Conservation (phyloP, 2,888 invertebrate genomes). For the Microchrysa polita region DNA sequence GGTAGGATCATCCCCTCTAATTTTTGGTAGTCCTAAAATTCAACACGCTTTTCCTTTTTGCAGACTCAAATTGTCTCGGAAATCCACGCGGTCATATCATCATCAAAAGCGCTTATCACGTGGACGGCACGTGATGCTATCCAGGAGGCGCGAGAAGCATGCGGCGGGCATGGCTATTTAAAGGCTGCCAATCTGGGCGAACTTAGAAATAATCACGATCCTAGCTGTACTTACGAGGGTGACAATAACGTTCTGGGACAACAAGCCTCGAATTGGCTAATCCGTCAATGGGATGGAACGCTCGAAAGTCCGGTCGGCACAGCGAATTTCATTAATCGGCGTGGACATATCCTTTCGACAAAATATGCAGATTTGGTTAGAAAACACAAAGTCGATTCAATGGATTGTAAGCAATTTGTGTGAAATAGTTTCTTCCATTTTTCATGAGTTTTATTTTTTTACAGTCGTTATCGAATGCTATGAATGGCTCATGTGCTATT, state of each 20-base stretch:
- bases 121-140: slow-evolving; percentile 82
- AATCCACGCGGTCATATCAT: slow-evolving; percentile 73
- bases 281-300: slow-evolving; percentile 71
- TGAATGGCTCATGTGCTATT: slow-evolving; percentile 85
- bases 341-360: slow-evolving; percentile 64
- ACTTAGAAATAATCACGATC: slow-evolving; percentile 86
- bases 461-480: slow-evolving; percentile 78
- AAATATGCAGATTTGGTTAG: slow-evolving; percentile 53
- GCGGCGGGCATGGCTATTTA: slow-evolving; percentile 87
- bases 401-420: slow-evolving; percentile 58
- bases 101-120: slow-evolving; percentile 73
- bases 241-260: slow-evolving; percentile 93
- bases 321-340: slow-evolving; percentile 72
- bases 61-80: slow-evolving; percentile 67
- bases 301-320: slow-evolving; percentile 77
- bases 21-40: not conserved
- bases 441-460: slow-evolving; percentile 12
- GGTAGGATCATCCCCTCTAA: slow-evolving; percentile 53
- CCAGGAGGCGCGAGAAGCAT: slow-evolving; percentile 85
- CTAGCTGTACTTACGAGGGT: slow-evolving; percentile 91
- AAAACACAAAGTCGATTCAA: slow-evolving; percentile 53
- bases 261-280: slow-evolving; percentile 88
- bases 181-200: slow-evolving; percentile 83
- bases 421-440: not conserved
- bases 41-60: too few relatives aligned